phyloP scores from a whole-genome alignment of 1,140 invertebrate genomes.

The Parapsyche elsis region DNA sequence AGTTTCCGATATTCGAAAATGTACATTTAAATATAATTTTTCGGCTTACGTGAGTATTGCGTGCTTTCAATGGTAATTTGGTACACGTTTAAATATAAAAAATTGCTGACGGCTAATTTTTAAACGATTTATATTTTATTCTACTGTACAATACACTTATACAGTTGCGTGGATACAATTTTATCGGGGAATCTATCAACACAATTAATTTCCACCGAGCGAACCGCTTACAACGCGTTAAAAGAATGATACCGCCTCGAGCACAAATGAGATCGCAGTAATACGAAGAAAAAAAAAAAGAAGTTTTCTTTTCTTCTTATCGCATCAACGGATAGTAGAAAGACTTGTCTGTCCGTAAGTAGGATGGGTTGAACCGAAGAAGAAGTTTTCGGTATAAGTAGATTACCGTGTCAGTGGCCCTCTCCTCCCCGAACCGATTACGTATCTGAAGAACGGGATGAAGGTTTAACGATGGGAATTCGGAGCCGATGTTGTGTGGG shows the following conservation, averaged over 20 bases:
- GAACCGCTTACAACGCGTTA: neutral
- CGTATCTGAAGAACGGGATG: neutral
- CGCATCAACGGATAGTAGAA: neutral
- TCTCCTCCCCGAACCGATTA: constrained; percentile 8
- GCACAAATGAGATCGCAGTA: neutral
- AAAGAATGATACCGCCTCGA: neutral
- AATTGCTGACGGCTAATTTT: too few species aligned
- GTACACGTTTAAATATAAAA: too few species aligned
- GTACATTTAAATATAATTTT: too few species aligned
- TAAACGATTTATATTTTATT: too few species aligned
- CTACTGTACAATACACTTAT: too few species aligned
- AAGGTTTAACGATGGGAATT: constrained; percentile 25
- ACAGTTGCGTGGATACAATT: too few species aligned
- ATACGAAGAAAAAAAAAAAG: too few species aligned
- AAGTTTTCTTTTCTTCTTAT: neutral
- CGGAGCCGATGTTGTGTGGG: neutral
- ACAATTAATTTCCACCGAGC: neutral
- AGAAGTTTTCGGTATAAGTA: constrained; percentile 5
- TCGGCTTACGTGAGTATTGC: too few species aligned
- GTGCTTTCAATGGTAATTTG: too few species aligned
- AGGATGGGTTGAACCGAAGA: neutral
- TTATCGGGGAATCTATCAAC: too few species aligned
- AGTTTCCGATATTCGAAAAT: too few species aligned
- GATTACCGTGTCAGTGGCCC: constrained; percentile 23
- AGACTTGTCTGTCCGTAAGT: neutral